A percentile compares a stretch with the other conserved stretches of the same genome.
Conservation (phyloP, 2,888 invertebrate species). For the Crematogaster levior region DNA sequence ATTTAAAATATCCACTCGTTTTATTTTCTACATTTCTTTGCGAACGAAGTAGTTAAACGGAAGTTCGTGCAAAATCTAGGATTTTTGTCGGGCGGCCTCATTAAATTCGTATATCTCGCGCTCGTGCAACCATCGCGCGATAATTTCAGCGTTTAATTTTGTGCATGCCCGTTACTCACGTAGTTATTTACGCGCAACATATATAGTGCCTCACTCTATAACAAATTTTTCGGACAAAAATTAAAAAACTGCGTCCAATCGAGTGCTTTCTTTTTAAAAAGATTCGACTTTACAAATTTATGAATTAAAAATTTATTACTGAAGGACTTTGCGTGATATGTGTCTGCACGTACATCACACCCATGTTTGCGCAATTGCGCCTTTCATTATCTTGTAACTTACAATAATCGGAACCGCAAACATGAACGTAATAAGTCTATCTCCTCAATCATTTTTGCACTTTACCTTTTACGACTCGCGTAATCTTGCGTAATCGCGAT, state of each 20-base stretch:
- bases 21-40: slow-evolving; percentile 2
- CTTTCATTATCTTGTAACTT: not conserved
- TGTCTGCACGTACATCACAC: not conserved
- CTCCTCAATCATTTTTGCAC: not conserved
- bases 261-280: not conserved
- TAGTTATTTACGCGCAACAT: slow-evolving; percentile 19
- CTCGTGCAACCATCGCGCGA: slow-evolving; percentile 3
- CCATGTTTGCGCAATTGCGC: not conserved
- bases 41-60: slow-evolving; percentile 16
- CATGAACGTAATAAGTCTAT: not conserved
- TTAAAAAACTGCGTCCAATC: not conserved
- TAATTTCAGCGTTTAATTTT: slow-evolving; percentile 38
- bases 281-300: not conserved
- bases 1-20: not conserved
- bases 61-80: slow-evolving; percentile 12
- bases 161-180: not conserved
- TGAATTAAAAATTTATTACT: not conserved
- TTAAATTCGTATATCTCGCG: slow-evolving; percentile 23
- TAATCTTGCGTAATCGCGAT: slow-evolving; percentile 18
- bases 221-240: not conserved
- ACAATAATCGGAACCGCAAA: not conserved
- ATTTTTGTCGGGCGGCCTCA: slow-evolving; percentile 1
- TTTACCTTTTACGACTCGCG: not conserved
- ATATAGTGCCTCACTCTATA: not conserved
- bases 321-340: not conserved